Conservation (phyloP, 2,888 invertebrate genomes). For the Prosapia bicincta region DNA sequence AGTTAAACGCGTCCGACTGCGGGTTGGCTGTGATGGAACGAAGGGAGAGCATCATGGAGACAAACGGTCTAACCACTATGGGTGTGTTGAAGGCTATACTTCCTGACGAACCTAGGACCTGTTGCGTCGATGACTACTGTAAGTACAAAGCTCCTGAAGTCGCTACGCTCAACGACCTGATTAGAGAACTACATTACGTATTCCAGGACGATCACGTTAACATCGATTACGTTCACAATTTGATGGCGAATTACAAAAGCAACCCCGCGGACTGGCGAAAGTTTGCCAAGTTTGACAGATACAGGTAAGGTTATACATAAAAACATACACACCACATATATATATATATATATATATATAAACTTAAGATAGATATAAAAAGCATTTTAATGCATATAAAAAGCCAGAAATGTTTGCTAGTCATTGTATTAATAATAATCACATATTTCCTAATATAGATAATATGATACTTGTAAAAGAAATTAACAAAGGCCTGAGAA, state of each 20-base stretch:
- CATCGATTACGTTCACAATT: constrained; percentile 81
- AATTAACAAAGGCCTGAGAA: no score
- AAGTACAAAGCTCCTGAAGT: constrained; percentile 37
- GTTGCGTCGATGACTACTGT: neutral
- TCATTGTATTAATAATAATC: no score
- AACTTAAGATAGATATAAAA: no score
- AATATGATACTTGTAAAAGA: no score
- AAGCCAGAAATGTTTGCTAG: no score
- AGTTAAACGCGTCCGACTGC: neutral
- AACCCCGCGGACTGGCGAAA: constrained; percentile 89
- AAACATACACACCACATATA: no score
- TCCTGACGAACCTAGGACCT: neutral
- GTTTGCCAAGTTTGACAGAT: constrained; percentile 91
- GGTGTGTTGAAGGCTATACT: neutral
- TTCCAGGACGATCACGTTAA: constrained; percentile 82
- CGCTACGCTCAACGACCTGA: constrained; percentile 56
- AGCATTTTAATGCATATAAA: no score
- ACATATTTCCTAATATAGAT: no score
- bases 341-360: no score
- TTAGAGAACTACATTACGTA: constrained; percentile 66
- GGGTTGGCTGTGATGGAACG: neutral
- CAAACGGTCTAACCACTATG: neutral
- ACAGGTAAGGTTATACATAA: constrained; percentile 56
- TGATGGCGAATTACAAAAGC: constrained; percentile 79
- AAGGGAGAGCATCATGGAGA: neutral